Percentiles rank a stretch among this genome's conserved stretches.
phyloP scores from a whole-genome alignment of 2,888 invertebrate species.

The Eupelmus urozonus region DNA sequence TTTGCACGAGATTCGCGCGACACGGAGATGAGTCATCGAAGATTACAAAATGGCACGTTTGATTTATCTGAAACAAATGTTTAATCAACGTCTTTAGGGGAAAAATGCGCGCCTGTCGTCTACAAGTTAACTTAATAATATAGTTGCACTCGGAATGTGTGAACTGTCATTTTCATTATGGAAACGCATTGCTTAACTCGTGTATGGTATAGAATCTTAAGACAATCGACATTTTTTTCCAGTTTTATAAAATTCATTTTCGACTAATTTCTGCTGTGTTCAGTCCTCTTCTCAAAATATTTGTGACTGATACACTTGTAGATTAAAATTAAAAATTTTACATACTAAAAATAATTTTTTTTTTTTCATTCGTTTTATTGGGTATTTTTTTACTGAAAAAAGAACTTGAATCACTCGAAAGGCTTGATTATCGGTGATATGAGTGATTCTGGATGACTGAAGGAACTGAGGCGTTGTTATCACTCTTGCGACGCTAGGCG shows the following conservation, averaged over 20 bases:
- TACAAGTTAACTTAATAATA: no score
- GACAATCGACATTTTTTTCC: not conserved
- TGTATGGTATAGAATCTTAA: no score
- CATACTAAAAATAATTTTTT: constrained; percentile 4
- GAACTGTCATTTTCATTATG: no score
- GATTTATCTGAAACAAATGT: not conserved
- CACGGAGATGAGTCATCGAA: not conserved
- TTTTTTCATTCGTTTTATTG: constrained; percentile 1
- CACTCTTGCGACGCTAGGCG: not conserved
- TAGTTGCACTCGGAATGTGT: no score
- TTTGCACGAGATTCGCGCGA: no score
- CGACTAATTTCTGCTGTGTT: not conserved
- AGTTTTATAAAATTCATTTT: not conserved
- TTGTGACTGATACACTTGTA: not conserved
- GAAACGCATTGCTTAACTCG: no score
- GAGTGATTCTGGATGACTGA: not conserved
- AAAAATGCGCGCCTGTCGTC: not conserved
- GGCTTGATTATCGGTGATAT: not conserved
- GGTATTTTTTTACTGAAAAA: constrained; percentile 3
- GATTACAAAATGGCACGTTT: constrained; percentile 7
- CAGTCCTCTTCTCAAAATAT: not conserved
- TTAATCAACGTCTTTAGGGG: constrained; percentile 4
- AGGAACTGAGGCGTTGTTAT: constrained; percentile 22
- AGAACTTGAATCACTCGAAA: not conserved
- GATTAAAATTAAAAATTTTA: not conserved